Evolutionary conservation across 2,888 invertebrate genomes (phyloP).

Genomic region (Gastrophysa polygoni): DNA sequence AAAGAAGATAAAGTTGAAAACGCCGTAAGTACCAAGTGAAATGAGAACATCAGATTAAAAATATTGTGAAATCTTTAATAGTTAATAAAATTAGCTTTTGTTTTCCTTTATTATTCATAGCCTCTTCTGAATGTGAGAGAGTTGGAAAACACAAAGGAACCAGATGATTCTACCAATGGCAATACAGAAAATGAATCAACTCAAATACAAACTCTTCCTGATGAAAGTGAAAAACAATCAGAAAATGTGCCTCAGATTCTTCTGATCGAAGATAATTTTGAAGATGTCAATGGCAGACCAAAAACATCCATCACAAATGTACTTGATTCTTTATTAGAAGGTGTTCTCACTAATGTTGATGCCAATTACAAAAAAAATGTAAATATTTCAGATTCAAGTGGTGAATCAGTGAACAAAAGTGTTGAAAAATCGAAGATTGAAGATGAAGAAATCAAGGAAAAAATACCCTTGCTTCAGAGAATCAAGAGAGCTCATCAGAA

Average conservation of each 20-base stretch:
- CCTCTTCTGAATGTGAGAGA: background rate
- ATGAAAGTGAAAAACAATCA: background rate
- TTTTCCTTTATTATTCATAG: background rate
- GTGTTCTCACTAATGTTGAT: background rate
- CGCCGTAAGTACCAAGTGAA: constrained; percentile 3
- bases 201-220: background rate
- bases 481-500: constrained; percentile 9
- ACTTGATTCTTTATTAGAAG: background rate
- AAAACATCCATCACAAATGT: background rate
- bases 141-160: background rate
- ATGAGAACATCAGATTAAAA: background rate
- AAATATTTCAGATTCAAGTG: background rate
- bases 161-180: background rate
- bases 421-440: background rate
- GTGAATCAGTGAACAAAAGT: background rate
- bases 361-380: background rate
- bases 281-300: no score
- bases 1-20: constrained; percentile 1
- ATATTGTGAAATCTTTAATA: background rate
- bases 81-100: background rate
- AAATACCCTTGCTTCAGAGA: background rate
- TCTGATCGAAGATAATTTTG: no score
- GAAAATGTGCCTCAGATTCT: no score
- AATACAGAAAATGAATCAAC: background rate
- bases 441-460: background rate